These are phyloP conservation scores for Plecturocebus donacophilus DNA, from an alignment of 2,113 vertebrate species.

Conservation along the genomic window DNA sequence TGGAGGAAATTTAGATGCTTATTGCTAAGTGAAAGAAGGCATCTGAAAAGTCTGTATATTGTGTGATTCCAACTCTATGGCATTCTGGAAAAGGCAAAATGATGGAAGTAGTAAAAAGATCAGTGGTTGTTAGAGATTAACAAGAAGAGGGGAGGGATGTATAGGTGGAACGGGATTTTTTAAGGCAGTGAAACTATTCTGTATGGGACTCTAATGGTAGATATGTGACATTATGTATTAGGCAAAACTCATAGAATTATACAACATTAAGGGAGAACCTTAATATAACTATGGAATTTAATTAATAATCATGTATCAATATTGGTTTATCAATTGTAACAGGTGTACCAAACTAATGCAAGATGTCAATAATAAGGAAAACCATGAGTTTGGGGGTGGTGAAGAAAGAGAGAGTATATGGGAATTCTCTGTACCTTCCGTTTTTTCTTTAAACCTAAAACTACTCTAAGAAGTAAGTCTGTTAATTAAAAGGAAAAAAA, in stretches of 20 bases:
- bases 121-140: background rate
- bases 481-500: background rate
- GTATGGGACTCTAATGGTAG: background rate
- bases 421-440: background rate
- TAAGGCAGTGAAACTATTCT: background rate
- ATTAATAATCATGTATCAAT: background rate
- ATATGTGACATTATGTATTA: background rate
- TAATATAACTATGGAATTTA: background rate
- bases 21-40: background rate
- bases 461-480: background rate
- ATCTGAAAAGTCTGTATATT: background rate
- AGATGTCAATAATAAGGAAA: background rate
- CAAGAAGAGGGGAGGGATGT: background rate
- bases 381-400: background rate
- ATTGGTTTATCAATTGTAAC: background rate
- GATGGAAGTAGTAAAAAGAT: background rate
- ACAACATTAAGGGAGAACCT: background rate
- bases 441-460: background rate
- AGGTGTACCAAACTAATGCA: background rate
- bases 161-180: background rate
- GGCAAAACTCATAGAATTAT: background rate
- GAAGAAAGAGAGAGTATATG: background rate
- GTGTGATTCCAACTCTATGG: background rate
- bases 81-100: conserved; percentile 7
- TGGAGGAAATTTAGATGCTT: background rate